Evolutionary conservation across 2,113 vertebrate species (phyloP).

Genomic region (Zosterops hypoxanthus): DNA sequence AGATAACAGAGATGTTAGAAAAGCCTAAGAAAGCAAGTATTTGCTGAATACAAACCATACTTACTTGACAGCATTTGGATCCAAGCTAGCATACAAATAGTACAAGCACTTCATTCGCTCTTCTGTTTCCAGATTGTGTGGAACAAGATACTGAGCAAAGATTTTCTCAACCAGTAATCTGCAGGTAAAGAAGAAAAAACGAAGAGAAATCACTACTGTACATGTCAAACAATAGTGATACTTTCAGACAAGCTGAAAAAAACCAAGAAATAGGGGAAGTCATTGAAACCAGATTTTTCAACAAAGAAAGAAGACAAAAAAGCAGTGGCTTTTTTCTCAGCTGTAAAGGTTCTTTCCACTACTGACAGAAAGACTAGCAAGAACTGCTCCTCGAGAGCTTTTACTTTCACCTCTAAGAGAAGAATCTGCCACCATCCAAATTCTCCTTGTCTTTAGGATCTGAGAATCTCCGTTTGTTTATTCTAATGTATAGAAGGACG

Average conservation of each 20-base stretch:
- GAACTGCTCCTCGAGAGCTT: background rate
- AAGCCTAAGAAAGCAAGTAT: background rate
- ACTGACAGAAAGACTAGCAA: background rate
- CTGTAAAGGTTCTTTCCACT: background rate
- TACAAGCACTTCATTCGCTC: conserved; percentile 99
- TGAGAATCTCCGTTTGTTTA: background rate
- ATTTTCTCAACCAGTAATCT: conserved; percentile 98
- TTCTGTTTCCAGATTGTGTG: conserved; percentile 97
- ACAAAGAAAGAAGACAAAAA: background rate
- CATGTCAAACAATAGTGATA: background rate
- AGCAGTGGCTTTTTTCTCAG: background rate
- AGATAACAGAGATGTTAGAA: background rate
- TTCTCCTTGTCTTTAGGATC: background rate
- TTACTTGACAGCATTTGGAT: conserved; percentile 98
- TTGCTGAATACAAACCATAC: conserved; percentile 61
- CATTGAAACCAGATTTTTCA: background rate
- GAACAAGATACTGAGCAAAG: conserved; percentile 98
- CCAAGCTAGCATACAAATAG: conserved; percentile 97
- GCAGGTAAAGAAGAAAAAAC: conserved; percentile 35
- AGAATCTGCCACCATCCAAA: background rate
- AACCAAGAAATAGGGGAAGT: background rate
- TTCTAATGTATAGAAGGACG: background rate
- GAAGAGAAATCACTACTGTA: background rate
- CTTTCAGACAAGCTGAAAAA: background rate
- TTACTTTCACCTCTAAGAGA: background rate